Evolutionary conservation across 1,140 invertebrate genomes (phyloP).

Genomic region (Sarcophaga peregrina): DNA sequence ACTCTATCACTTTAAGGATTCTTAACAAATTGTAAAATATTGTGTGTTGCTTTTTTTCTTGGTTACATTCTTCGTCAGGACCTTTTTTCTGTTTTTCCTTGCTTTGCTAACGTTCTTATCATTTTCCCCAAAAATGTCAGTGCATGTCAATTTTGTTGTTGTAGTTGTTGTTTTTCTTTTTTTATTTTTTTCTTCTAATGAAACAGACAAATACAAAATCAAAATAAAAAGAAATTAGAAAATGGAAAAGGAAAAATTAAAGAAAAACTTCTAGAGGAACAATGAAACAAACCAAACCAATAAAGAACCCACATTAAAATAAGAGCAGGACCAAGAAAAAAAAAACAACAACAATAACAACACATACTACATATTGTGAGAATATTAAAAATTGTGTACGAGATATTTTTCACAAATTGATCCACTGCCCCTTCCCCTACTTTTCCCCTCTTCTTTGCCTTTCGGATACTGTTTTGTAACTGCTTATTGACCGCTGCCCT

Average conservation of each 20-base stretch:
- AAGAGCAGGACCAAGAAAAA: no score
- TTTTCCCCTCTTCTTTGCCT: no score
- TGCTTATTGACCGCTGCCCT: no score
- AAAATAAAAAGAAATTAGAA: not conserved
- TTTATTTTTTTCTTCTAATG: no score
- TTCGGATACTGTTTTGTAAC: no score
- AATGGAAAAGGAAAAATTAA: not conserved
- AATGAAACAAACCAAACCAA: not conserved
- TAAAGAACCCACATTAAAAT: not conserved
- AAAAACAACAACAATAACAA: no score
- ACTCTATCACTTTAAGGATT: not conserved
- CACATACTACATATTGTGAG: not conserved
- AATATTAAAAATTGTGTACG: conserved; percentile 2
- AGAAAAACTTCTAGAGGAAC: not conserved
- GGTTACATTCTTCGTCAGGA: not conserved
- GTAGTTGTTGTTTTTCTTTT: no score
- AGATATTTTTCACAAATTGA: not conserved
- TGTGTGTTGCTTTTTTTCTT: not conserved
- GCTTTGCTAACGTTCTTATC: not conserved
- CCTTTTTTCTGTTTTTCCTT: no score
- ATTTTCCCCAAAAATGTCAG: conserved; percentile 14
- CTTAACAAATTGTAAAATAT: conserved; percentile 27
- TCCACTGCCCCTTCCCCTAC: not conserved
- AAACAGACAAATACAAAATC: not conserved
- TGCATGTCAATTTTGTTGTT: conserved; percentile 7